A percentile compares a stretch with the other conserved stretches of the same genome.
Evolutionary conservation across 2,888 invertebrate genomes (phyloP).

Genomic region (Mystacides longicornis): DNA sequence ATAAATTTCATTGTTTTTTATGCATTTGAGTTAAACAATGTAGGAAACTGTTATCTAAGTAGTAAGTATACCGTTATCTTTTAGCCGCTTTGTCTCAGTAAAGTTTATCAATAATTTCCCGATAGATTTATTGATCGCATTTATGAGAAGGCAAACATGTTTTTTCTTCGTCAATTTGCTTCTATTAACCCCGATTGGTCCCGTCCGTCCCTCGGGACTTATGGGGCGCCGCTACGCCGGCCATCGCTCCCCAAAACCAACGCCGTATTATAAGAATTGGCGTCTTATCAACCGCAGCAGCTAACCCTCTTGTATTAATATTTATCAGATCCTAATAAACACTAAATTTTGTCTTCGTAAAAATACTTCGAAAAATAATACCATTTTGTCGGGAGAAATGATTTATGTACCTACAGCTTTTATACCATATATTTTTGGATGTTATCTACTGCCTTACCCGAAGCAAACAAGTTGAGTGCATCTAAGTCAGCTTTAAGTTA

Average conservation of each 20-base stretch:
- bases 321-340: conserved; percentile 1
- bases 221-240: neutral
- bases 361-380: too few relatives aligned
- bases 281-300: neutral
- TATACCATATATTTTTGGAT: too few relatives aligned
- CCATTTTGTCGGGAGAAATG: too few relatives aligned
- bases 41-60: too few relatives aligned
- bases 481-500: too few relatives aligned
- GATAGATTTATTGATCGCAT: neutral
- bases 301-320: neutral
- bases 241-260: neutral
- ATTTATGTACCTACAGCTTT: too few relatives aligned
- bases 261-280: neutral
- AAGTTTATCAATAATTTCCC: neutral
- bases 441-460: too few relatives aligned
- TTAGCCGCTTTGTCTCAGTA: too few relatives aligned
- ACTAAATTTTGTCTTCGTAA: neutral
- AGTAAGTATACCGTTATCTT: too few relatives aligned
- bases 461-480: too few relatives aligned
- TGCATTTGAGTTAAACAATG: too few relatives aligned
- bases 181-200: conserved; percentile 1
- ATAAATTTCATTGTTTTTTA: too few relatives aligned
- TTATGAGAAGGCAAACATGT: neutral
- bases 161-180: neutral
- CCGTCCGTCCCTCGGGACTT: neutral